Base-by-base conservation (phyloP, 2,888 invertebrate species). In the Pandemis corylana region DNA sequence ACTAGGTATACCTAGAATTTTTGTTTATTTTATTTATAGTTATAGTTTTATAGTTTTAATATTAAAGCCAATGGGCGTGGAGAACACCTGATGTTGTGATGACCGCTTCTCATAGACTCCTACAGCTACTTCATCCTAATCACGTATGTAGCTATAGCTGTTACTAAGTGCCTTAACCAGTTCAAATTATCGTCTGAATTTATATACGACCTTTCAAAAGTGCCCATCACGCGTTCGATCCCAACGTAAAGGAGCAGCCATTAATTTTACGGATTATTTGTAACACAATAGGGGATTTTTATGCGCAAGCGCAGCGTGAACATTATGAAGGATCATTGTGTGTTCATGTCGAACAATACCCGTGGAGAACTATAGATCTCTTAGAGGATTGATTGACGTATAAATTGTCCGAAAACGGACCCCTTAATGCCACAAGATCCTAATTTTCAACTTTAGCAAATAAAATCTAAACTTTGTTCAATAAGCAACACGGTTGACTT, bases 191-290 rank as follows among this genome's bases (percentile, higher is more conserved):
- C n/a, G 6, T 36, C 28, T 36, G 28, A 36, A 36, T 36, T 36
- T 36, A 36, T 36, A 2, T 36, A 36, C 5, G 13, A 28, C 9
- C 67, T 36, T 67, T 15, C 51, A 67, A 53, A 46, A 62, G 59
- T 10, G 7, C 46, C 62, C 65, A 61, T 64, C 15, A 64, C 56
- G 36, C 12, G n/a, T 70, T 74, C 69, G 66, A 70, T 78, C 75
- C 77, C 78, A 71, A 78, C 77, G 79, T 83, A 82, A 81, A 85
- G 80, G 81, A 87, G 89, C 85, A 86, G 87, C 84, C 80, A 84
- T 75, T 87, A 84, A 91, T 91, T 92, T 90, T 84, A 87, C 85
- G 88, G 87, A 83, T 85, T 87, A 89, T 91, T 92, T 87, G 82
- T 76, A 75, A 75, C 78, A 90, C 85, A 90, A 89, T 84, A 77